Percentiles rank a stretch among this genome's conserved stretches.
Evolutionary conservation across 2,888 invertebrate species (phyloP).

Genomic region (Thysanoteuthis rhombus): DNA sequence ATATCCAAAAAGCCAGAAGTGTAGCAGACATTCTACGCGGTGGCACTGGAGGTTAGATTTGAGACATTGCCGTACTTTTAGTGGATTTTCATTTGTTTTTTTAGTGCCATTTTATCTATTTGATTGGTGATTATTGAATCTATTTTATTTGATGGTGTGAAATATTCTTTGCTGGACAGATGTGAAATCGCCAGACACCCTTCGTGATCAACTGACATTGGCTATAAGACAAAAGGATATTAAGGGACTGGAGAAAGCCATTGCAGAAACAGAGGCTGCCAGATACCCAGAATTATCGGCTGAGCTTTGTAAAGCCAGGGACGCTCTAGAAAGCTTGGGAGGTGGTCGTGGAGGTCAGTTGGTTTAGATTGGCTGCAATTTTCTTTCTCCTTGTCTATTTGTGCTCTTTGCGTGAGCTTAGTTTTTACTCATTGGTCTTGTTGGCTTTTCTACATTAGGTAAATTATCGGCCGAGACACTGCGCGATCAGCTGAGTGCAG

Average conservation of each 20-base stretch:
- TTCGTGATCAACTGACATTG: constrained; percentile 21
- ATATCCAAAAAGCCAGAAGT: constrained; percentile 17
- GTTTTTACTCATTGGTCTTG: no score
- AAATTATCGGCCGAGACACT: not conserved
- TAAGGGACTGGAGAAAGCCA: not conserved
- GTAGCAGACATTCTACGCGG: not conserved
- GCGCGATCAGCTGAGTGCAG: not conserved
- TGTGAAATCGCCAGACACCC: not conserved
- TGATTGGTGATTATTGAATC: no score
- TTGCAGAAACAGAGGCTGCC: not conserved
- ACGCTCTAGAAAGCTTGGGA: not conserved
- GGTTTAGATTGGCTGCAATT: not conserved
- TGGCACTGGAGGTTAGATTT: not conserved
- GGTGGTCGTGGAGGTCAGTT: constrained; percentile 23
- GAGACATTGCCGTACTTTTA: no score
- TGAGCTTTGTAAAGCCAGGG: constrained; percentile 2
- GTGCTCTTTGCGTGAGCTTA: no score
- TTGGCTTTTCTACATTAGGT: not conserved
- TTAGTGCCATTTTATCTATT: no score
- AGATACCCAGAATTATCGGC: not conserved
- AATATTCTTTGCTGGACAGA: not conserved
- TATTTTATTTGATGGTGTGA: no score
- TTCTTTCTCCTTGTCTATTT: not conserved
- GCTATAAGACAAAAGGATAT: constrained; percentile 12
- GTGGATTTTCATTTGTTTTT: no score